Evolutionary conservation across 2,113 vertebrate species (phyloP).

Genomic region (Thamnophis sirtalis): DNA sequence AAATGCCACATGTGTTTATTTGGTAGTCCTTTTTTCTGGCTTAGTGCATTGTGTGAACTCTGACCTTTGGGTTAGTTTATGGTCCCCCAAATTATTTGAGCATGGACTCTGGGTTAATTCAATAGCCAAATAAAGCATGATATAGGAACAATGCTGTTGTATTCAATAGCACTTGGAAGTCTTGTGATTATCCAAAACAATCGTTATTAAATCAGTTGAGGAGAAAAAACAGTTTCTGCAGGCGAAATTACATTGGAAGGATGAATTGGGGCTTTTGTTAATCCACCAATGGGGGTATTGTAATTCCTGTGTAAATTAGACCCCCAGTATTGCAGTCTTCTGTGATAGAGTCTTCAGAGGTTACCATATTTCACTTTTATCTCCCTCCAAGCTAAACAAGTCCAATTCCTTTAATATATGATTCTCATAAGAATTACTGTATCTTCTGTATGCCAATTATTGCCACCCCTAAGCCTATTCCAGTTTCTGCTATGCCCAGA

Average conservation of each 20-base stretch:
- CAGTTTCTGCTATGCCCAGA: neutral
- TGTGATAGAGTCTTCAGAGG: neutral
- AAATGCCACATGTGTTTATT: neutral
- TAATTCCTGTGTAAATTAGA: neutral
- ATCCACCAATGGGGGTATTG: neutral
- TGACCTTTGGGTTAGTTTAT: neutral
- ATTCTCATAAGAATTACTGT: neutral
- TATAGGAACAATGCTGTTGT: neutral
- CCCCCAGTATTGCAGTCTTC: neutral
- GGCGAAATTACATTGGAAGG: neutral
- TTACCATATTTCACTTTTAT: neutral
- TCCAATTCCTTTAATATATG: neutral
- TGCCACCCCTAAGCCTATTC: neutral
- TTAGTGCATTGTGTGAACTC: neutral
- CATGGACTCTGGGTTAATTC: neutral
- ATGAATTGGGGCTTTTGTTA: neutral
- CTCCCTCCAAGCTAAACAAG: neutral
- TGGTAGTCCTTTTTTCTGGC: neutral
- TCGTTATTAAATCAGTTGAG: neutral
- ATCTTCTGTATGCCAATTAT: neutral
- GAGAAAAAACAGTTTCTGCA: neutral
- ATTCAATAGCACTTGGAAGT: neutral
- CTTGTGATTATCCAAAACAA: neutral
- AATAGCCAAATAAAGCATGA: neutral
- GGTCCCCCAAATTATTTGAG: neutral